Evolutionary conservation across 1,140 invertebrate genomes (phyloP), one percentile per base, ranked within the genome.

Genomic region (Liolophura sinensis): DNA sequence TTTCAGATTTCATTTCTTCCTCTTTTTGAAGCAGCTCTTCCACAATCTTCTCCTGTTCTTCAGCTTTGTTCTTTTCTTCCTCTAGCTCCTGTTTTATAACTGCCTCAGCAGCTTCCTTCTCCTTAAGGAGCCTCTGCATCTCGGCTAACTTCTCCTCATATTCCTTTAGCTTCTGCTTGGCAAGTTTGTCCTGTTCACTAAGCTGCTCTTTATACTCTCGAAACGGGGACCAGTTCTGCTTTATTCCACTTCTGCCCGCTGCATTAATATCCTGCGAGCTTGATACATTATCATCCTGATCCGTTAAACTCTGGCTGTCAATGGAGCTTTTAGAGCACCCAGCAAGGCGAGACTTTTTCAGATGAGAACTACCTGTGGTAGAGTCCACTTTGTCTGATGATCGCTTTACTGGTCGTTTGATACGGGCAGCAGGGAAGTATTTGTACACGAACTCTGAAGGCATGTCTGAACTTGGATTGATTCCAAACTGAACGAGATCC

Each of bases 51-150:
- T 25, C 64, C 59, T 60, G 58, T 52, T 49, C 50, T 64, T 79
- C 77, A n/a, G 72, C 58, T 57, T 73, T 68, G 56, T 71, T 51
- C 56, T 74, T 76, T 64, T 81, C 75, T 61, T 67, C 69, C 60
- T 79, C 72, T 40, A 78, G 60, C 54, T 77, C 60, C 58, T 72
- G 61, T 51, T 65, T 68, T 58, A 77, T 76, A 46, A 71, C 66
- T 51, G 68, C 67, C 48, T 78, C 68, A 47, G 71, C 73, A 63
- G 69, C 59, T 47, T 80, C 78, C 57, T 81, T 81, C 61, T 78
- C 84, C 87, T 83, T 90, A 88, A 86, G 88, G 80, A 74, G 87
- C 89, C 84, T 80, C 82, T 79, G 72, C 76, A 82, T 78, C 60
- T 76, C 78, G 57, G 64, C 64, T 48, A 81, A 57, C 62, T 75